Evolutionary conservation across 2,113 vertebrate genomes (phyloP).

Genomic region (Phoxinus phoxinus): DNA sequence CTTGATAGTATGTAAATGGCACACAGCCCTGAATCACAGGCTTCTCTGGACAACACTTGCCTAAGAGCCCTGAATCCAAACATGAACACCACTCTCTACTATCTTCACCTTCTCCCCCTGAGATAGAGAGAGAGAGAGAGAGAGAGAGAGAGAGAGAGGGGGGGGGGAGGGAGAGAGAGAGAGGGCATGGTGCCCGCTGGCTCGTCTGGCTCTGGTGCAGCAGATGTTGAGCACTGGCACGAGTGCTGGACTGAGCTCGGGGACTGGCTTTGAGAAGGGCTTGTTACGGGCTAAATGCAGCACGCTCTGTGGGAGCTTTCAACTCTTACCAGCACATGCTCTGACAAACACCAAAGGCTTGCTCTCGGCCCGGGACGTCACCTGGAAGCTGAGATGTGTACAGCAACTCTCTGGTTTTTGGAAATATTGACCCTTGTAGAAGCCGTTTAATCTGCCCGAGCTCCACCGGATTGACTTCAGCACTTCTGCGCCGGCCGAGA

Average conservation of each 20-base stretch:
- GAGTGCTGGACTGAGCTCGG: slow-evolving; percentile 14
- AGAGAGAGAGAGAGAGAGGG: neutral
- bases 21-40: neutral
- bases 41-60: neutral
- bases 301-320: slow-evolving; percentile 27
- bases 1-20: neutral
- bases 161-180: neutral
- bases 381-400: neutral
- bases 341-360: neutral
- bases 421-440: slow-evolving; percentile 16
- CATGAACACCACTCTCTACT: neutral
- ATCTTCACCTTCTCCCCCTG: neutral
- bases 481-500: neutral
- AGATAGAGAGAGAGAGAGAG: neutral
- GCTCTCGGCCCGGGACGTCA: slow-evolving; percentile 4
- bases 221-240: slow-evolving; percentile 48
- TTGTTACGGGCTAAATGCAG: slow-evolving; percentile 37
- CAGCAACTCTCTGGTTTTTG: neutral
- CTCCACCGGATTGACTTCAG: slow-evolving; percentile 31
- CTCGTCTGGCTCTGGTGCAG: neutral
- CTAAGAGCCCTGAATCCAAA: neutral
- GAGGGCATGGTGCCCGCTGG: too few species aligned
- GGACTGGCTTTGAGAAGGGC: too few species aligned
- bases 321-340: neutral
- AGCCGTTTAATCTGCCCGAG: neutral